Conservation (phyloP, 2,113 vertebrate genomes). For the Amblyopsis rosae region DNA sequence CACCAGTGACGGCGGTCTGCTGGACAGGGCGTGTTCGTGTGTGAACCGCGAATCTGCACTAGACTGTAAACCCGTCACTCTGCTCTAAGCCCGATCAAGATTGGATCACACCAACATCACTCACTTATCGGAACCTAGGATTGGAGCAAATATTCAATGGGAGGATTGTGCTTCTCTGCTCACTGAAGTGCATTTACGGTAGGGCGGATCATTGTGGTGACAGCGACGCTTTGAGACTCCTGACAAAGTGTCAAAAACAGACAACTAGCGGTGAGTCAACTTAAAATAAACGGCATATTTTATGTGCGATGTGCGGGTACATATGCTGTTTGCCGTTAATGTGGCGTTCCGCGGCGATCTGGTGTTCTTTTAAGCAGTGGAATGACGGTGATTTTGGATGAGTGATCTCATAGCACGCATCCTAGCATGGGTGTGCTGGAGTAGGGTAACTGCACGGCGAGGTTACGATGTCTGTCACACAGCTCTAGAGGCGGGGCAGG, state of each 20-base stretch:
- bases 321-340: background rate
- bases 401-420: slow-evolving; percentile 61
- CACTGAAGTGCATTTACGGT: slow-evolving; percentile 49
- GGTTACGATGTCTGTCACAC: slow-evolving; percentile 43
- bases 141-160: slow-evolving; percentile 38
- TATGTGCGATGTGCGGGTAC: rapidly evolving
- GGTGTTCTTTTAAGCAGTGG: slow-evolving; percentile 36
- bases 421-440: slow-evolving; percentile 33
- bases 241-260: slow-evolving; percentile 70
- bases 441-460: slow-evolving; percentile 27
- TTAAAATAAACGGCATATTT: background rate
- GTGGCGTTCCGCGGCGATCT: background rate
- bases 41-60: background rate
- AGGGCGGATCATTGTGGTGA: slow-evolving; percentile 75
- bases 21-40: slow-evolving; percentile 5
- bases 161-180: slow-evolving; percentile 32
- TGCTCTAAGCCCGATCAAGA: rapidly evolving
- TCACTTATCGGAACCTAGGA: rapidly evolving
- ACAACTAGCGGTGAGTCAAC: slow-evolving; percentile 72
- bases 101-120: slow-evolving; percentile 30
- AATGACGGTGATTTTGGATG: slow-evolving; percentile 73
- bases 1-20: slow-evolving; percentile 20
- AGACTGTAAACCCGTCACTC: slow-evolving; percentile 14
- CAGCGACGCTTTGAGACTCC: slow-evolving; percentile 66
- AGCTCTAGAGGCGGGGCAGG: slow-evolving; percentile 2